Base-by-base conservation (phyloP, 2,113 vertebrate genomes). In the Tychaedon coryphoeus region DNA sequence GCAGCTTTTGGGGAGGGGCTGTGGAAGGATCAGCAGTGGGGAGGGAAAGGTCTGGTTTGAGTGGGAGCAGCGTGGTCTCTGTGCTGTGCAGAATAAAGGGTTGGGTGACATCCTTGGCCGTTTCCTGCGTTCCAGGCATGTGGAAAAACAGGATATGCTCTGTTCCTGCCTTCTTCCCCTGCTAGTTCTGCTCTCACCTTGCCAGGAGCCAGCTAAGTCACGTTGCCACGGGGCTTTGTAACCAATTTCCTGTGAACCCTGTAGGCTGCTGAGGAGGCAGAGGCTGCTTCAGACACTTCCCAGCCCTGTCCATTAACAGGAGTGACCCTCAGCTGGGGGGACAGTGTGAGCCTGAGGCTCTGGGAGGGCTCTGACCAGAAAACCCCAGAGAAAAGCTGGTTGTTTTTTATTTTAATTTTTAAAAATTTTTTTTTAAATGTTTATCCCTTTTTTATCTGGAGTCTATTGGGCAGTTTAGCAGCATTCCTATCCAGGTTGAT, bases 111-210 rank as follows among this genome's bases (percentile, higher is more conserved):
- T 3, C 2, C 36, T 6, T 33, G 13, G 62, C 86, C 33, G 29
- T 33, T 96, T 92, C 91, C 95, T 89, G 80, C 2, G 0, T 81
- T 89, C 65, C 86, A 74, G 75, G 86, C 60, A 29, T 10, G 22
- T 5, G 22, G 69, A 95, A 85, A 89, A 95, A 92, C 95, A 95
- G 95, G 95, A 95, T 89, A 66, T 87, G 84, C 86, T 64, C 31
- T 75, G 1, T 67, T 69, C 70, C 42, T 72, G 62, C 84, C n/a
- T n/a, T 3, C 72, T 87, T 89, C 89, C 91, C 53, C 5, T 42
- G 89, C n/a, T 4, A 0, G 3, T 61, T 66, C 72, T 87, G 83
- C 69, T 53, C 70, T 71, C 40, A 14, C 89, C 88, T 79, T 79
- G 71, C 45, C 83, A 19, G 14, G 22, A 87, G 77, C 80, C 57